These are phyloP conservation scores for Drosophila robusta DNA, from an alignment of 2,888 invertebrate species.

Conservation along the genomic window DNA sequence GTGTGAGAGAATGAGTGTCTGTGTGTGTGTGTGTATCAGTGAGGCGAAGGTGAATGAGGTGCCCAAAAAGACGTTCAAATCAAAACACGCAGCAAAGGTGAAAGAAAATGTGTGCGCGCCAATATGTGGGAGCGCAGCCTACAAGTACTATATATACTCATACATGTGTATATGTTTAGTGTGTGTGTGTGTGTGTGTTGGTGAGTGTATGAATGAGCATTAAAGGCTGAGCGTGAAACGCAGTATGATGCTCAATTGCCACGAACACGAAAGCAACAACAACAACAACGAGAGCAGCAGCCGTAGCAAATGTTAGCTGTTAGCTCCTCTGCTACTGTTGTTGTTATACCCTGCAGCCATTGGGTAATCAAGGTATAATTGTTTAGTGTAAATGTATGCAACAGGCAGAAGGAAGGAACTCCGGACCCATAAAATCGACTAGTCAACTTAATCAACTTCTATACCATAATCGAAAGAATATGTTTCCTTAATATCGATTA, in stretches of 20 bases:
- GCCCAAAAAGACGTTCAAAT: slow-evolving; percentile 63
- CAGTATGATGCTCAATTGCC: slow-evolving; percentile 72
- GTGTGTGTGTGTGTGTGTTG: slow-evolving; percentile 17
- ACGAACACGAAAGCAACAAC: slow-evolving; percentile 55
- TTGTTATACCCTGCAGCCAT: neutral
- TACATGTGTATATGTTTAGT: slow-evolving; percentile 13
- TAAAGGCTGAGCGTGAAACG: slow-evolving; percentile 63
- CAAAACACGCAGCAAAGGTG: slow-evolving; percentile 75
- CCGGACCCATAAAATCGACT: no score
- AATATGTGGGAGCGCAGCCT: slow-evolving; percentile 57
- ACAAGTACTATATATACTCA: neutral
- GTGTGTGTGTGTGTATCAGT: slow-evolving; percentile 1
- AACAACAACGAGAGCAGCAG: slow-evolving; percentile 14
- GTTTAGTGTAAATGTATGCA: neutral
- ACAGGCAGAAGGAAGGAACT: no score
- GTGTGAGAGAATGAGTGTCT: slow-evolving; percentile 40
- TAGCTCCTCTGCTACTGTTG: slow-evolving; percentile 32
- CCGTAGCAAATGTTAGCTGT: slow-evolving; percentile 30
- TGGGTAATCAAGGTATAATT: neutral
- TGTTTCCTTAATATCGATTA: no score
- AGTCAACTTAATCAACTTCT: no score
- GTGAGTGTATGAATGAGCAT: slow-evolving; percentile 57
- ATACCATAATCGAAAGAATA: no score
- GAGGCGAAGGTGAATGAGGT: slow-evolving; percentile 42
- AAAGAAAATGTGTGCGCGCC: slow-evolving; percentile 80